Percentiles rank a stretch among this genome's conserved stretches.
These are phyloP conservation scores for Electrona antarctica DNA, from an alignment of 2,113 vertebrate species.

Conservation along the genomic window DNA sequence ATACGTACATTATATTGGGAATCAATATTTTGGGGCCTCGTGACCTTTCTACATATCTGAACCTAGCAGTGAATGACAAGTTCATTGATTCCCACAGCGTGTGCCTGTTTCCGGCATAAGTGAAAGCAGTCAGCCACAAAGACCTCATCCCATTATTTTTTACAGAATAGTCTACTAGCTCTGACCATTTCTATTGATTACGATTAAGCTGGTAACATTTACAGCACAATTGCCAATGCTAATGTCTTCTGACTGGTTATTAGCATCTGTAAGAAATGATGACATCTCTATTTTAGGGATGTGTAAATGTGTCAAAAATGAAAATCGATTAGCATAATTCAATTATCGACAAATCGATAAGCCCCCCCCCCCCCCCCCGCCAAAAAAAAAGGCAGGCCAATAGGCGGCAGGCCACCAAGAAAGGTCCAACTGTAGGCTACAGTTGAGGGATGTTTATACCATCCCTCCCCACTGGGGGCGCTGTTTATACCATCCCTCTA, in stretches of 20 bases:
- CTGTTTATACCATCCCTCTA: no score
- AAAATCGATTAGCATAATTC: no score
- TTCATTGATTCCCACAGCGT: slow-evolving; percentile 53
- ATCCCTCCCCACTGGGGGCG: no score
- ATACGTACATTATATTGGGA: slow-evolving; percentile 56
- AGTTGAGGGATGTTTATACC: no score
- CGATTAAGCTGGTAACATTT: background rate
- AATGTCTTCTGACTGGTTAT: background rate
- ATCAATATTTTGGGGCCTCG: slow-evolving; percentile 52
- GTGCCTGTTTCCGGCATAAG: slow-evolving; percentile 53
- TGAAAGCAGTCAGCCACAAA: slow-evolving; percentile 5
- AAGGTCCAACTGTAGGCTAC: no score
- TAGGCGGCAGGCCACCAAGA: no score
- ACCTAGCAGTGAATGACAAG: slow-evolving; percentile 70
- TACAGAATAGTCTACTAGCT: background rate
- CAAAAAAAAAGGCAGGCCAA: no score
- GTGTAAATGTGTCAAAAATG: no score
- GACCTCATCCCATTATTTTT: background rate
- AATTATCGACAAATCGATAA: no score
- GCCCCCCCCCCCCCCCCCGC: no score
- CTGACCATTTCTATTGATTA: background rate
- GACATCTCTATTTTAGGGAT: background rate
- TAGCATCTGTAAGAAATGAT: no score
- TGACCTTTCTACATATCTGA: slow-evolving; percentile 71
- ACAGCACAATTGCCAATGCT: no score